These are phyloP conservation scores for Drymonia ruficornis DNA, from an alignment of 2,888 invertebrate genomes.

Conservation along the genomic window DNA sequence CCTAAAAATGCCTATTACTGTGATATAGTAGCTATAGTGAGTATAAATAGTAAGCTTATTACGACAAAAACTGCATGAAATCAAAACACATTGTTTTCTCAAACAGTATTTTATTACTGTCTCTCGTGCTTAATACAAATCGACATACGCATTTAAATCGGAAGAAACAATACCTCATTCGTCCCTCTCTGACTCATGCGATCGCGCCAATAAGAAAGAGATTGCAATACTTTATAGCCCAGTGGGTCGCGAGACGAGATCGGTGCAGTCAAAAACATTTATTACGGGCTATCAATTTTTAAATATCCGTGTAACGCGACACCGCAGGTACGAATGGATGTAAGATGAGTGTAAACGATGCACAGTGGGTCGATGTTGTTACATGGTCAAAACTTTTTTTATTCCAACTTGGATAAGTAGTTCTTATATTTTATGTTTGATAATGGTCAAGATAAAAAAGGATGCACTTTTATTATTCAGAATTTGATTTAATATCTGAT, in stretches of 20 bases:
- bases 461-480: too few relatives aligned
- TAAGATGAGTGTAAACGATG: conserved; percentile 54
- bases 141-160: conserved; percentile 64
- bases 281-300: conserved; percentile 79
- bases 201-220: conserved; percentile 19
- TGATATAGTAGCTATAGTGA: too few relatives aligned
- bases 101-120: conserved; percentile 50
- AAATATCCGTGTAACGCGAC: conserved; percentile 75
- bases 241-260: conserved; percentile 59
- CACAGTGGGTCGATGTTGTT: conserved; percentile 57
- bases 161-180: conserved; percentile 52
- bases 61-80: conserved; percentile 25
- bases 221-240: conserved; percentile 56
- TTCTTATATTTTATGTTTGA: too few relatives aligned
- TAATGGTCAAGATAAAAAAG: too few relatives aligned
- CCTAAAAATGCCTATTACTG: too few relatives aligned
- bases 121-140: conserved; percentile 62
- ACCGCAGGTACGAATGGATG: conserved; percentile 64
- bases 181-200: conserved; percentile 43
- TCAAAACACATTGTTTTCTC: conserved; percentile 51
- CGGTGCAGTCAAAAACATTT: conserved; percentile 75
- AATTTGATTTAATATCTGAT: too few relatives aligned
- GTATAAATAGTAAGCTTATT: too few relatives aligned
- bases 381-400: conserved; percentile 27
- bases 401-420: too few relatives aligned